Evolutionary conservation across 2,113 vertebrate species (phyloP).

Genomic region (Trematomus loennbergii): DNA sequence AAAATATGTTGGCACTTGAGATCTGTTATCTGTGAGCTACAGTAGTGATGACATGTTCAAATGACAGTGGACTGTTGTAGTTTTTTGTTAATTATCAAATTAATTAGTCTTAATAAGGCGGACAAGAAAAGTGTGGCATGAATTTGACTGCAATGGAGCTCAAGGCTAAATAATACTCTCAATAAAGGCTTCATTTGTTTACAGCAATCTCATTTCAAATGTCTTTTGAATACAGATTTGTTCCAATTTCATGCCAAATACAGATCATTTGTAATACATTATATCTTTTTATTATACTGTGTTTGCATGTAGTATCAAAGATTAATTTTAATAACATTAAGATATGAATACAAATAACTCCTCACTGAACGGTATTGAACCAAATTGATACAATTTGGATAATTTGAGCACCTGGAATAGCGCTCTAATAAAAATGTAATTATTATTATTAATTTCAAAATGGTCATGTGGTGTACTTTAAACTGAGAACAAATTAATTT

Average conservation of each 20-base stretch:
- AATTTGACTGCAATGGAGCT: not conserved
- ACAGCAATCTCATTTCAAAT: not conserved
- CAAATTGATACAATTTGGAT: no score
- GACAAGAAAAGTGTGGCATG: slow-evolving; percentile 14
- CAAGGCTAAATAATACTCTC: slow-evolving; percentile 1
- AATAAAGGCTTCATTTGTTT: slow-evolving; percentile 25
- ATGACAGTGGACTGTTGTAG: not conserved
- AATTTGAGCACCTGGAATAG: no score
- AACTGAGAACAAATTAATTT: not conserved
- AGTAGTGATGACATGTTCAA: slow-evolving; percentile 22
- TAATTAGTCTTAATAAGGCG: slow-evolving; percentile 3
- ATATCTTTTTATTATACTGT: not conserved
- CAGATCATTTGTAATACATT: not conserved
- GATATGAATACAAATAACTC: no score
- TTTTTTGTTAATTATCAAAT: not conserved
- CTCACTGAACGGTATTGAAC: not conserved
- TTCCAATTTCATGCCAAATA: not conserved
- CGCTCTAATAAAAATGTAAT: no score
- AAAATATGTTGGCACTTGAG: not conserved
- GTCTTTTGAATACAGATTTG: not conserved
- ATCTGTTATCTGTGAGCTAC: not conserved
- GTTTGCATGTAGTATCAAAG: not conserved
- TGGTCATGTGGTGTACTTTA: no score
- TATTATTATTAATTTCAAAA: no score
- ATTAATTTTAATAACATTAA: no score